Percentiles rank a stretch among this genome's conserved stretches.
Evolutionary conservation across 2,797 vertebrate genomes (phyloP).

Genomic region (Merluccius polli): DNA sequence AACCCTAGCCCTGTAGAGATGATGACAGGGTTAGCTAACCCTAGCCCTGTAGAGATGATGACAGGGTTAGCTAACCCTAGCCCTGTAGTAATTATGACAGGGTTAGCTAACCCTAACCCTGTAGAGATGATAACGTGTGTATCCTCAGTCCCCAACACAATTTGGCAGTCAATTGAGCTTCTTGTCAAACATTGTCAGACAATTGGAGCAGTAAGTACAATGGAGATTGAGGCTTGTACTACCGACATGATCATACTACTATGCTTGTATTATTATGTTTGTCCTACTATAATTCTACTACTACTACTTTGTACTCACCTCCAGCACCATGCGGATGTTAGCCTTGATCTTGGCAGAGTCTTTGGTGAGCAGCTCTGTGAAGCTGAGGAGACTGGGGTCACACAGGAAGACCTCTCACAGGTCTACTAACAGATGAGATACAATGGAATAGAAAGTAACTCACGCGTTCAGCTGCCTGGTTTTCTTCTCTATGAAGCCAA

Average conservation of each 20-base stretch:
- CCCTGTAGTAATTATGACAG: too few species aligned
- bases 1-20: too few species aligned
- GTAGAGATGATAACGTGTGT: too few species aligned
- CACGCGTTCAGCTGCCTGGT: slow-evolving; percentile 82
- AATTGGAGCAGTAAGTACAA: too few species aligned
- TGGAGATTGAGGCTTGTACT: not conserved
- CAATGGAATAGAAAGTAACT: slow-evolving; percentile 37
- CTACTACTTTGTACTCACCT: slow-evolving; percentile 66
- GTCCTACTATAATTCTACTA: not conserved
- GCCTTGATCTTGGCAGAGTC: slow-evolving; percentile 88
- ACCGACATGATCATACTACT: not conserved
- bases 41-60: too few species aligned
- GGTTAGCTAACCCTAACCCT: too few species aligned
- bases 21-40: too few species aligned
- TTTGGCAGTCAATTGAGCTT: too few species aligned
- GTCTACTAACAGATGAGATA: not conserved
- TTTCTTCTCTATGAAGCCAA: slow-evolving; percentile 85
- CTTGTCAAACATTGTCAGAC: too few species aligned
- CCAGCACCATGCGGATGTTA: slow-evolving; percentile 85
- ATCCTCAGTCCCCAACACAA: too few species aligned
- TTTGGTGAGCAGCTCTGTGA: slow-evolving; percentile 80
- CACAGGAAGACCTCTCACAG: not conserved
- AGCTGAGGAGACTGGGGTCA: slow-evolving; percentile 55
- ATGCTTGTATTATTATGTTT: not conserved
- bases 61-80: too few species aligned